Evolutionary conservation across 2,888 invertebrate species (phyloP), one percentile per base, ranked within the genome.

Genomic region (Pteria penguin): DNA sequence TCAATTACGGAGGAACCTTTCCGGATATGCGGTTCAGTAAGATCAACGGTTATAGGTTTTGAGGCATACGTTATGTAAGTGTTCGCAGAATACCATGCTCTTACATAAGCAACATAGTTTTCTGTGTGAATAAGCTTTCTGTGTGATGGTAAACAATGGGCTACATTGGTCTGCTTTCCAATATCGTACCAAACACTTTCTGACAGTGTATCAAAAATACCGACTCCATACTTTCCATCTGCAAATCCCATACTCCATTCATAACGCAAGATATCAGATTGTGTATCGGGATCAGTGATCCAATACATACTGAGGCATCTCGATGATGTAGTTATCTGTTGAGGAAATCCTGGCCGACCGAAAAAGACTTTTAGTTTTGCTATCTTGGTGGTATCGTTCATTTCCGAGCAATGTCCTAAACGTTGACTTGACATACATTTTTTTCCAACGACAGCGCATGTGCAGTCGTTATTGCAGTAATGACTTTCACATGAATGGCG

Each of bases 391-490:
- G 29, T 58, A 68, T 68, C 58, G n/a, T n/a, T n/a, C 4, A 57
- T 3, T 31, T 55, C 32, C 22, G 22, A 57, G 11, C 55, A 68
- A 14, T 4, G 57, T 33, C 29, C 18, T 8, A 33, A 22, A 1
- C 29, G 4, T 24, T 55, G 31, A 5, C 29, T 29, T 60, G 29
- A 11, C 4, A 32, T 18, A 57, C 76, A 76, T 62, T 67, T 61
- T 14, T 76, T 55, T 27, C 84, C 84, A 24, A 84, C 22, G 2
- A 80, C 75, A n/a, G 82, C 80, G 27, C 84, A 84, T 1, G 84
- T 84, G 57, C 83, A 83, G 24, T 80, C 80, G 18, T 81, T 78
- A 31, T 80, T 80, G 36, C 84, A 84, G 22, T 68, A 80, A 29
- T 82, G 77, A 18, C 62, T 26, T 18, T 65, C 70, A 76, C 84